These are phyloP conservation scores for Trididemnum clinides DNA, from an alignment of 23 tunicate species.

Conservation along the genomic window DNA sequence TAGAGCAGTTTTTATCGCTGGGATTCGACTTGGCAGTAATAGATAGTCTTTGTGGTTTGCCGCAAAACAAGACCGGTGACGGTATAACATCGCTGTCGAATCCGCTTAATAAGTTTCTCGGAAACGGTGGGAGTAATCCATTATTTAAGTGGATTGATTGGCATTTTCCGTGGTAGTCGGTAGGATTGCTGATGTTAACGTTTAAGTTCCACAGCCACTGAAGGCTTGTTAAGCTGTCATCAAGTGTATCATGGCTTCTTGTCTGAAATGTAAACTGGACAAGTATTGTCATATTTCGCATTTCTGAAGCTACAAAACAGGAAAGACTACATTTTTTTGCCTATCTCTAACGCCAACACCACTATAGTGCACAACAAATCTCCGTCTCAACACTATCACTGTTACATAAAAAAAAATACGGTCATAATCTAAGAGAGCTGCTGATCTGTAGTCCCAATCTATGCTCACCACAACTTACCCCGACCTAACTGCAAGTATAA, in stretches of 20 bases:
- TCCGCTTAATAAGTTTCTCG: neutral
- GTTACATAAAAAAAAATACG: too few relatives aligned
- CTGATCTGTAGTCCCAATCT: too few relatives aligned
- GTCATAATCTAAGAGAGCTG: too few relatives aligned
- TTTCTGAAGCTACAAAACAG: too few relatives aligned
- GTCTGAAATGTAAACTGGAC: too few relatives aligned
- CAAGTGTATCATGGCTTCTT: slow-evolving; percentile 55
- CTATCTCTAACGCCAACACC: too few relatives aligned
- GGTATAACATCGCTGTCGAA: neutral
- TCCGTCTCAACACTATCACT: too few relatives aligned
- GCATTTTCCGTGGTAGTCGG: neutral
- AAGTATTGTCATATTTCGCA: too few relatives aligned
- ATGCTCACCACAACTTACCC: too few relatives aligned
- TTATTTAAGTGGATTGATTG: neutral
- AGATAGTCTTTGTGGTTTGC: neutral
- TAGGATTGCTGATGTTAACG: slow-evolving; percentile 74
- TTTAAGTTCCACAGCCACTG: slow-evolving; percentile 94
- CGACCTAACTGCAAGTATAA: too few relatives aligned
- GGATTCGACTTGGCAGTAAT: neutral
- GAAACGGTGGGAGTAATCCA: slow-evolving; percentile 2
- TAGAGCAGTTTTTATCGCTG: neutral
- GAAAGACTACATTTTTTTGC: too few relatives aligned
- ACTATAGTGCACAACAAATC: too few relatives aligned
- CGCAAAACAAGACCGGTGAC: neutral
- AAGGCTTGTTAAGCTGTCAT: slow-evolving; percentile 88